Evolutionary conservation across 2,888 invertebrate genomes (phyloP).

Genomic region (Petrolisthes cinctipes): DNA sequence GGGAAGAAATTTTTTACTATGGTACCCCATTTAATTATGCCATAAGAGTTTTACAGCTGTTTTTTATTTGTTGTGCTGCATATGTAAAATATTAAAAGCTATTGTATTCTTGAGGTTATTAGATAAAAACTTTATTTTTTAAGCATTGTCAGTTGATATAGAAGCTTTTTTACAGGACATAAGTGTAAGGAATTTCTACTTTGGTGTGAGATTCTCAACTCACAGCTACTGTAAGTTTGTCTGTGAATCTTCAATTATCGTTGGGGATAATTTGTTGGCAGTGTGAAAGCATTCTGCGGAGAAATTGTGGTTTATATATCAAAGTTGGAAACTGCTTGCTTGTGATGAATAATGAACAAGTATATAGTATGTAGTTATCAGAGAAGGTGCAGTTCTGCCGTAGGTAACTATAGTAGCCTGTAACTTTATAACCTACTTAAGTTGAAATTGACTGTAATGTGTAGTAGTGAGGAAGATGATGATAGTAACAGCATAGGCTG

Average conservation of each 20-base stretch:
- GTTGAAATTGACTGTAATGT: too few relatives aligned
- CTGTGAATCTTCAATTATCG: too few relatives aligned
- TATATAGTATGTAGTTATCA: too few relatives aligned
- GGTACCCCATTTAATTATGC: not conserved
- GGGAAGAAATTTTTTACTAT: not conserved
- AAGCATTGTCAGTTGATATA: not conserved
- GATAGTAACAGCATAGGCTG: constrained; percentile 18
- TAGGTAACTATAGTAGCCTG: not conserved
- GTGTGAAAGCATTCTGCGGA: too few relatives aligned
- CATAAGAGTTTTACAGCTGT: not conserved
- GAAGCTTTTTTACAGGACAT: not conserved
- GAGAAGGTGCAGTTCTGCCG: too few relatives aligned
- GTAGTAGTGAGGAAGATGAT: not conserved
- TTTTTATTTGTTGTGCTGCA: not conserved
- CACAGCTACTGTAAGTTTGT: too few relatives aligned
- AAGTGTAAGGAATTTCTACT: not conserved
- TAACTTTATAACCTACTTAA: not conserved
- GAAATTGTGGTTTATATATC: too few relatives aligned
- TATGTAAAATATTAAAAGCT: not conserved
- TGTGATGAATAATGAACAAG: too few relatives aligned
- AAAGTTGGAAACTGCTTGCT: too few relatives aligned
- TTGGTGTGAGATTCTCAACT: too few relatives aligned
- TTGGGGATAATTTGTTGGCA: too few relatives aligned
- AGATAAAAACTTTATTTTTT: not conserved
- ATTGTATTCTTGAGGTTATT: not conserved